Evolutionary conservation across 2,113 vertebrate species (phyloP).

Genomic region (Psilopogon haemacephalus): DNA sequence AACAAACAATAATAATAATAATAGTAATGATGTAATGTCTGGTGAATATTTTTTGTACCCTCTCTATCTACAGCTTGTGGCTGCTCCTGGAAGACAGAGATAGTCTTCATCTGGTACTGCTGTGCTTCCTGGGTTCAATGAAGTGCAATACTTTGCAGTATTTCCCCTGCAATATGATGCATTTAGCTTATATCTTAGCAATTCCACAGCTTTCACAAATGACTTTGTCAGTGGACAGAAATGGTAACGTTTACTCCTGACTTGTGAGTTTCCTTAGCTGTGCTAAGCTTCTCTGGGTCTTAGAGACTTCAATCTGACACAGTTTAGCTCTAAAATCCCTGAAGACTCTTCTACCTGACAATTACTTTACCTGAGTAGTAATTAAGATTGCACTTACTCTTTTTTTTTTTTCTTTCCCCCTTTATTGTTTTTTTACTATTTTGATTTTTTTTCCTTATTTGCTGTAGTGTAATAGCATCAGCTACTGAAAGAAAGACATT

Average conservation of each 20-base stretch:
- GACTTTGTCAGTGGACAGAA: neutral
- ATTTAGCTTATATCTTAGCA: slow-evolving; percentile 64
- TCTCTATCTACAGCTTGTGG: slow-evolving; percentile 51
- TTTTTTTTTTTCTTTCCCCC: neutral
- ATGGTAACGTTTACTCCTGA: slow-evolving; percentile 4
- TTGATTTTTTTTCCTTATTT: neutral
- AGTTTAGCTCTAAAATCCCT: slow-evolving; percentile 46
- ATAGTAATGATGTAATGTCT: slow-evolving; percentile 56
- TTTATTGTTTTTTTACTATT: too few species aligned
- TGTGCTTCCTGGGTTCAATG: slow-evolving; percentile 56
- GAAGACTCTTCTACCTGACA: slow-evolving; percentile 36
- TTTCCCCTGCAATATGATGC: slow-evolving; percentile 62
- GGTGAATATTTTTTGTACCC: slow-evolving; percentile 72
- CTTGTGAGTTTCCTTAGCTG: neutral
- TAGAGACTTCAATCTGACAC: slow-evolving; percentile 47
- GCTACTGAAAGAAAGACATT: slow-evolving; percentile 30
- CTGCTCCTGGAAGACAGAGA: slow-evolving; percentile 51
- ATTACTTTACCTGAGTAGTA: slow-evolving; percentile 58
- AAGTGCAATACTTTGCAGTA: slow-evolving; percentile 59
- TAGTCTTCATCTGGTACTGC: neutral
- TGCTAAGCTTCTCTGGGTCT: neutral
- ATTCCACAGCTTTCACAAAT: slow-evolving; percentile 14
- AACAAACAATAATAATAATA: too few species aligned
- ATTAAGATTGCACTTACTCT: slow-evolving; percentile 33
- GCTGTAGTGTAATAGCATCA: slow-evolving; percentile 22